phyloP scores from a whole-genome alignment of 1,140 invertebrate species.

The Tetramorium simillimum region DNA sequence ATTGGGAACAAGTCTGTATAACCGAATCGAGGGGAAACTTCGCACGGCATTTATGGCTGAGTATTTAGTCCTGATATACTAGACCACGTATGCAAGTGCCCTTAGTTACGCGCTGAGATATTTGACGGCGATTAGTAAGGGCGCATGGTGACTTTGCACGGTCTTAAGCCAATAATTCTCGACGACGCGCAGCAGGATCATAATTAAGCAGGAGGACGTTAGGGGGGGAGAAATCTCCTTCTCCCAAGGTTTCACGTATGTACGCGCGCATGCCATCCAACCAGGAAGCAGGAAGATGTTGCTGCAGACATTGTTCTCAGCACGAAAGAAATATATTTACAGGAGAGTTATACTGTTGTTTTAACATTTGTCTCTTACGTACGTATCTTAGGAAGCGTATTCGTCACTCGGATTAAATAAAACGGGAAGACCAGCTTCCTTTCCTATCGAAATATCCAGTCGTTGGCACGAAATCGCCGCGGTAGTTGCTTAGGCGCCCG shows the following conservation, averaged over 20 bases:
- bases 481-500: constrained; percentile 17
- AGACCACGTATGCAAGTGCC: constrained; percentile 1
- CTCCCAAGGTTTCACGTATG: not conserved
- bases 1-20: constrained; percentile 49
- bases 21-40: constrained; percentile 58
- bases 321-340: not conserved
- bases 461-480: not conserved
- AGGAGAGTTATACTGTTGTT: not conserved
- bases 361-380: not conserved
- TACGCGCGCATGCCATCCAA: too few species aligned
- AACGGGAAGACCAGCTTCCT: not conserved
- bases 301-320: not conserved
- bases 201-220: not conserved
- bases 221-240: not conserved
- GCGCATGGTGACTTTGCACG: not conserved
- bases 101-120: constrained; percentile 5
- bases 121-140: constrained; percentile 21
- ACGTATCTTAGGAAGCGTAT: not conserved
- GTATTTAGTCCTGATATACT: constrained; percentile 19
- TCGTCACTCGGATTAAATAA: not conserved
- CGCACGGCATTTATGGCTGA: constrained; percentile 51
- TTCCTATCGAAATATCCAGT: not conserved
- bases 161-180: constrained; percentile 16
- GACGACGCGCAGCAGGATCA: not conserved
- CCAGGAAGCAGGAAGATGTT: not conserved